A percentile compares a stretch with the other conserved stretches of the same genome.
Conservation (phyloP, 2,113 vertebrate genomes). For the Equus przewalskii region DNA sequence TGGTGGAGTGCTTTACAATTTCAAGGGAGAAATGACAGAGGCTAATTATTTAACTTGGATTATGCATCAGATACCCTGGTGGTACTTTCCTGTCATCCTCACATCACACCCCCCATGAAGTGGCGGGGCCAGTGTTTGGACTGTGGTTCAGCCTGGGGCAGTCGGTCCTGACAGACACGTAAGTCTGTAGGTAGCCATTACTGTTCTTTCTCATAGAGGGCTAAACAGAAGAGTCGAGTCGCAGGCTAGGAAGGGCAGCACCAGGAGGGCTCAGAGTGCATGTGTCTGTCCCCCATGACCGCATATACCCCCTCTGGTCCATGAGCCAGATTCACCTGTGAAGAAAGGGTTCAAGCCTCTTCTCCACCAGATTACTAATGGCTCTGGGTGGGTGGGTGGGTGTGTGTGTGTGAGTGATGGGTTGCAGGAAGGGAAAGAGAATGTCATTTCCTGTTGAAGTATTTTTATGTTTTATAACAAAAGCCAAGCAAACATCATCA, state of each 20-base stretch:
- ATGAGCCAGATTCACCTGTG: conserved; percentile 25
- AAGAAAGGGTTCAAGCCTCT: background rate
- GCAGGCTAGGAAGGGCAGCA: background rate
- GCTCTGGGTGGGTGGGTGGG: background rate
- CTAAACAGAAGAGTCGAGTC: background rate
- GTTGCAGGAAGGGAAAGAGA: background rate
- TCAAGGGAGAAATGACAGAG: conserved; percentile 49
- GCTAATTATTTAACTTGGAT: conserved; percentile 27
- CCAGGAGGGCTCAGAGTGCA: background rate
- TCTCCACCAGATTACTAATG: background rate
- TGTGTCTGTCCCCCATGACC: background rate
- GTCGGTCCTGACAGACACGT: background rate
- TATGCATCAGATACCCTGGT: background rate
- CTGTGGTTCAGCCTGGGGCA: background rate
- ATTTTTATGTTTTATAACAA: conserved; percentile 15
- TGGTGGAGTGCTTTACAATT: conserved; percentile 27
- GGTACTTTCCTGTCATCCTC: background rate
- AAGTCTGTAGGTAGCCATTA: no score
- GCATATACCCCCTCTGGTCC: background rate
- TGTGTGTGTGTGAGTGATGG: background rate
- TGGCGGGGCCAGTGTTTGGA: background rate
- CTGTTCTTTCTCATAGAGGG: background rate
- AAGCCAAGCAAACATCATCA: background rate
- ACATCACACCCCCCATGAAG: background rate
- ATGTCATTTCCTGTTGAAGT: background rate